Base-by-base conservation (phyloP, 1,140 invertebrate species). In the Zaprionus inermis region DNA sequence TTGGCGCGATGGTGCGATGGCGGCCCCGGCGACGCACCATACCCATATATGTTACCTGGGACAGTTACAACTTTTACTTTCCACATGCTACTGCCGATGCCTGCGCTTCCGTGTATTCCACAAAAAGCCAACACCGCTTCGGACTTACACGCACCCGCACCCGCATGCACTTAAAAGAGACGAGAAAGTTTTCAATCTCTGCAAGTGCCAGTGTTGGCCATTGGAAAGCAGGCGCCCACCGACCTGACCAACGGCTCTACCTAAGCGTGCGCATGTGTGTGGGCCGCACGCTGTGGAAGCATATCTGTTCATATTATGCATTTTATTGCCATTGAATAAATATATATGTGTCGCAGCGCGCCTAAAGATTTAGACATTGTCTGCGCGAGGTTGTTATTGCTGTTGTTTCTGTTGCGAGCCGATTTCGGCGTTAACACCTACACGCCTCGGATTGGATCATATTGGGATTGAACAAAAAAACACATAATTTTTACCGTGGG, bases 1-100 rank as follows among this genome's bases (percentile, higher is more conserved):
- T 41, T 72, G 68, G 57, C 64, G 54, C 59, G 57, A 72, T 58
- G 59, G n/a, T 44, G 67, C 60, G 28, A 56, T 36, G 51, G 82
- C 76, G 56, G 69, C 58, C 58, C 56, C 58, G 61, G 67, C 69
- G 59, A 76, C 69, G 52, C 78, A 72, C 82, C 82, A 86, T 86
- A 86, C 64, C 82, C 82, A 86, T 86, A 86, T 82, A 86, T 73
- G 82, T 56, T 72, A 68, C 79, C 79, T 72, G 77, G 81, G 72
- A 78, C 79, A 70, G 67, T 77, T 59, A 86, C 83, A 86, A 86
- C 83, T 86, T 86, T 86, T 86, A 86, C 83, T 86, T 86, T 86
- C 79, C 83, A 86, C 70, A 49, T 72, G 79, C 72, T 74, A 66
- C 70, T 67, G 79, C 72, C 72, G 63, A 68, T 67, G 60, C 66